Evolutionary conservation across 2,113 vertebrate genomes (phyloP), one percentile per base, ranked within the genome.

Genomic region (Hassar affinis): DNA sequence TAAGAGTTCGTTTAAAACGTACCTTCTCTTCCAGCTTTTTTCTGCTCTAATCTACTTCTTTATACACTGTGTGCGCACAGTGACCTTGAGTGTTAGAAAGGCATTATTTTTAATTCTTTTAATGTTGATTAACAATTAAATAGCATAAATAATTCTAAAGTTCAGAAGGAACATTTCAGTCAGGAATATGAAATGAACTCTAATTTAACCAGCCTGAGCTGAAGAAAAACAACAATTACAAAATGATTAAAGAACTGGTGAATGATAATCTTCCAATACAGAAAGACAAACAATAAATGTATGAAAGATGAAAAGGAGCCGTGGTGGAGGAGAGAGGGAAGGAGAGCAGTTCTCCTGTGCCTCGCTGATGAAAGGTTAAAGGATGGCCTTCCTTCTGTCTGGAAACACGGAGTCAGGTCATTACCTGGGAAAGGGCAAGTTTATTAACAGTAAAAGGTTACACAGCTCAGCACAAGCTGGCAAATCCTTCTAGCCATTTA

Each of bases 361-460:
- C 42, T 69, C 74, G 72, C 85, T 81, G 77, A 88, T 81, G 84
- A 90, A 90, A 90, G 87, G 87, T 85, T 88, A 88, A 87, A 85
- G 80, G 84, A 87, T 69, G 22, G 52, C 42, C 85, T 84, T 84
- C 64, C 35, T 83, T 83, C 79, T 33, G 78, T 64, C 71, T 57
- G 81, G 82, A 87, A 81, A 86, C 80, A 81, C 71, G 78, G 30
- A 87, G 83, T 79, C 87, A 88, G 89, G 88, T 84, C 89, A 88
- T 90, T 90, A 90, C 83, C 79, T 82, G 64, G 42, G 72, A 88
- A 90, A 90, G 89, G 89, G 85, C 87, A 86, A 86, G 86, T 88
- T 88, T 88, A 90, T 90, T 90, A 88, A 87, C 84, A 78, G 79
- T 81, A 86, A 90, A 90, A 90, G 89, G 89, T 90, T 88, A 90